Evolutionary conservation across 2,797 vertebrate species (phyloP), one percentile per base, ranked within the genome.

Genomic region (Anolis apletophallus): DNA sequence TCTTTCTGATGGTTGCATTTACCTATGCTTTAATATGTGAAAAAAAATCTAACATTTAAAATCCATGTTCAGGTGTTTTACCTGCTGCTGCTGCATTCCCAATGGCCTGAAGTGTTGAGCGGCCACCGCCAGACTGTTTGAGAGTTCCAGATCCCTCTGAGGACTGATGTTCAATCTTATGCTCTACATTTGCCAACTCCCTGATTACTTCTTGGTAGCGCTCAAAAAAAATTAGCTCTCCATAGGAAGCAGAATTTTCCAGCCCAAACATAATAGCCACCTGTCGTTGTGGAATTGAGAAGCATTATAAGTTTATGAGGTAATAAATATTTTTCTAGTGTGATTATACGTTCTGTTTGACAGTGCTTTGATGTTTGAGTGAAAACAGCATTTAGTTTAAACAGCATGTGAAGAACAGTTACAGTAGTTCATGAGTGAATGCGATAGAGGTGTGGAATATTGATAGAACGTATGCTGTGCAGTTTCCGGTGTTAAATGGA

Each of bases 41-140:
- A 46, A 5, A 46, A 5, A 4, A 36, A 64, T n/a, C 23, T 40
- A 34, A 52, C 21, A 54, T 50, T 71, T 69, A 69, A 50, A 68
- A 23, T 23, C 6, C 46, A n/a, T 4, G 16, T n/a, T 50, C 2
- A 40, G 54, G 68, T 57, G 36, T 46, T 83, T 52, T 81, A 99
- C 99, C 99, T 95, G 98, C 99, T 29, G 99, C 99, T 1, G 99
- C 99, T 5, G 99, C 99, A 1, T 94, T 98, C 75, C 98, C 99
- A 36, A 99, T 99, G 90, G 98, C 98, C 91, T 99, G 98, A 17
- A 99, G 96, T 0, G 98, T 99, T 0, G 97, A 98, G 32, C 97
- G 96, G 78, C 98, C 98, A 67, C 97, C 98, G 94, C 97, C 97
- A 34, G 97, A 96, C 85, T 89, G 83, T 93, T 94, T 87, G 93